phyloP scores from a whole-genome alignment of 1,140 invertebrate species.

The Vanessa atalanta region DNA sequence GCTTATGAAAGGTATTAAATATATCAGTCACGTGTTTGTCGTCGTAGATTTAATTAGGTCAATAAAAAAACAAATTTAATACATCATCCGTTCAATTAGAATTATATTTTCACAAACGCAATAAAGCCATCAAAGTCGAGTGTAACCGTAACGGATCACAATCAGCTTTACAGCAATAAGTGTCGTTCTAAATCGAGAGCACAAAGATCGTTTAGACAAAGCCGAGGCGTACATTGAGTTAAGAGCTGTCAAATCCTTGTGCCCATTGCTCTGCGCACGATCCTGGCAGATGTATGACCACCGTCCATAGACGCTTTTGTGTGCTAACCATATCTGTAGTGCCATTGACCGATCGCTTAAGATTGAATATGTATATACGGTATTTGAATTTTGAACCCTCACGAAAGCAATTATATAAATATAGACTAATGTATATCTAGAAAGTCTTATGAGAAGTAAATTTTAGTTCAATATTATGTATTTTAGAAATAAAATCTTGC shows the following conservation, averaged over 20 bases:
- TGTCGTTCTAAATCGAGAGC: conserved; percentile 28
- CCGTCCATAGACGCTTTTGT: conserved; percentile 32
- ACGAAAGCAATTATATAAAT: neutral
- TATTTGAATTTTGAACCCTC: conserved; percentile 2
- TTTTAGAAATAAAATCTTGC: too few species aligned
- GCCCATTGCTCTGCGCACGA: conserved; percentile 62
- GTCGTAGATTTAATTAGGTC: too few species aligned
- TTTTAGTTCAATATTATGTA: too few species aligned
- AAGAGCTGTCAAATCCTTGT: conserved; percentile 58
- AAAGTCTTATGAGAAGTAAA: too few species aligned
- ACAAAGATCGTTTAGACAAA: conserved; percentile 59
- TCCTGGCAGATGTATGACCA: conserved; percentile 60
- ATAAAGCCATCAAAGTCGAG: conserved; percentile 29
- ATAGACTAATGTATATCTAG: too few species aligned
- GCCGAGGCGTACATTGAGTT: conserved; percentile 48
- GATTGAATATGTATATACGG: neutral
- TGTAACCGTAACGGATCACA: conserved; percentile 28
- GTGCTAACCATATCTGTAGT: conserved; percentile 40
- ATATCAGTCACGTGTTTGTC: too few species aligned
- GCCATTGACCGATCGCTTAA: conserved; percentile 40
- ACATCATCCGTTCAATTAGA: neutral
- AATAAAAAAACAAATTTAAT: too few species aligned
- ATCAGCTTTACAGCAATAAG: conserved; percentile 23
- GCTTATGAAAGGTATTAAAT: too few species aligned
- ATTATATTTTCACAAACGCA: neutral